Conservation (phyloP, 2,888 invertebrate genomes). For the Drosophila formosana region DNA sequence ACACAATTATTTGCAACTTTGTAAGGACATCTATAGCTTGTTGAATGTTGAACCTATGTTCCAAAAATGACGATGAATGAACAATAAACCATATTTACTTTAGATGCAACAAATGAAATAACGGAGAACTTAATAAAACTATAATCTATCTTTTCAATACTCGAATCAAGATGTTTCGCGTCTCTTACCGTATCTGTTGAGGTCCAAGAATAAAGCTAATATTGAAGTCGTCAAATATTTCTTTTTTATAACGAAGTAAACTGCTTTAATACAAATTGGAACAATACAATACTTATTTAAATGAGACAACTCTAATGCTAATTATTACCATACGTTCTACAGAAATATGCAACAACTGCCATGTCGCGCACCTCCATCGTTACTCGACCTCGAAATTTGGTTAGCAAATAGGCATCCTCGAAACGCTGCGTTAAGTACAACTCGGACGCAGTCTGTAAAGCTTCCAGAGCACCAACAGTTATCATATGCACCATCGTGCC, state of each 20-base stretch:
- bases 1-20: constrained; percentile 8
- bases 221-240: not conserved
- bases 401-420: constrained; percentile 85
- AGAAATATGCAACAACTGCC: constrained; percentile 78
- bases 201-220: not conserved
- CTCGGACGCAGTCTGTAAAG: constrained; percentile 86
- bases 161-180: not conserved
- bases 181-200: not conserved
- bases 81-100: constrained; percentile 5
- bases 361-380: constrained; percentile 86
- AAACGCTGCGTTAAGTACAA: constrained; percentile 86
- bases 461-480: constrained; percentile 84
- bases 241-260: not conserved
- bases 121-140: too few species aligned
- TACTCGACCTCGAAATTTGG: constrained; percentile 85
- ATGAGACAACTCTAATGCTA: not conserved
- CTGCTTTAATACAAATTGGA: not conserved
- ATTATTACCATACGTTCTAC: constrained; percentile 32
- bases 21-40: constrained; percentile 12
- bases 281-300: constrained; percentile 1
- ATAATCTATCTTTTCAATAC: not conserved
- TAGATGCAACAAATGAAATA: constrained; percentile 21
- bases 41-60: constrained; percentile 23
- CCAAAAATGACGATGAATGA: constrained; percentile 14
- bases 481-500: constrained; percentile 63